Evolutionary conservation across 2,113 vertebrate species (phyloP).

Genomic region (Chitala chitala): DNA sequence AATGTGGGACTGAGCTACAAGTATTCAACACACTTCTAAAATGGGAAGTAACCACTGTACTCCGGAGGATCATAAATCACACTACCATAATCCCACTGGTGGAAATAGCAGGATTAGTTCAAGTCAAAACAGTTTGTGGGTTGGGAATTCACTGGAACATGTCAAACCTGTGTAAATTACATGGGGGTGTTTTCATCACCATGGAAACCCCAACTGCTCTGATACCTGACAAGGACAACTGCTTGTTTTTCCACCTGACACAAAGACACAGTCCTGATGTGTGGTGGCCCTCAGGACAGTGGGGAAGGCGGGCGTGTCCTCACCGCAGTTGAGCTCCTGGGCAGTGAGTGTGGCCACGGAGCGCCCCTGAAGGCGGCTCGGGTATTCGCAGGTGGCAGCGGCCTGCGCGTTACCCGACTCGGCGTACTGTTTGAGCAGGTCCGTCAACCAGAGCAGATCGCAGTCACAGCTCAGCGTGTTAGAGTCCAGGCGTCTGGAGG

Average conservation of each 20-base stretch:
- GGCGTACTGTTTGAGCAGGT: constrained; percentile 82
- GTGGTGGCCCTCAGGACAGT: neutral
- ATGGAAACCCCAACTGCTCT: neutral
- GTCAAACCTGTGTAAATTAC: neutral
- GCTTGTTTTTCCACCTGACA: too few relatives aligned
- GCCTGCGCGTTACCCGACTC: constrained; percentile 90
- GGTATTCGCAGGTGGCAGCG: constrained; percentile 88
- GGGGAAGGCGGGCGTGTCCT: constrained; percentile 31
- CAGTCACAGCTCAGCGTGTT: constrained; percentile 93
- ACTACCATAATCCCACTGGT: neutral
- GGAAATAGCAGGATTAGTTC: neutral
- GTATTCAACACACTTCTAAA: neutral
- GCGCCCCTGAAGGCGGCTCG: constrained; percentile 82
- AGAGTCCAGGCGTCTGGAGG: constrained; percentile 83
- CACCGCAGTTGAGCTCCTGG: constrained; percentile 91
- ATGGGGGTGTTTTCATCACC: neutral
- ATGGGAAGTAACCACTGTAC: neutral
- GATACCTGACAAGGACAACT: neutral
- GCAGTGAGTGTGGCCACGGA: constrained; percentile 90
- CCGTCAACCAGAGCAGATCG: constrained; percentile 89
- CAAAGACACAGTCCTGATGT: neutral
- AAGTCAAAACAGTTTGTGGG: neutral
- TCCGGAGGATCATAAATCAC: neutral
- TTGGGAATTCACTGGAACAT: neutral
- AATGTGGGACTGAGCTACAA: too few relatives aligned